Evolutionary conservation across 1,140 invertebrate species (phyloP).

Genomic region (Caligus rogercresseyi): DNA sequence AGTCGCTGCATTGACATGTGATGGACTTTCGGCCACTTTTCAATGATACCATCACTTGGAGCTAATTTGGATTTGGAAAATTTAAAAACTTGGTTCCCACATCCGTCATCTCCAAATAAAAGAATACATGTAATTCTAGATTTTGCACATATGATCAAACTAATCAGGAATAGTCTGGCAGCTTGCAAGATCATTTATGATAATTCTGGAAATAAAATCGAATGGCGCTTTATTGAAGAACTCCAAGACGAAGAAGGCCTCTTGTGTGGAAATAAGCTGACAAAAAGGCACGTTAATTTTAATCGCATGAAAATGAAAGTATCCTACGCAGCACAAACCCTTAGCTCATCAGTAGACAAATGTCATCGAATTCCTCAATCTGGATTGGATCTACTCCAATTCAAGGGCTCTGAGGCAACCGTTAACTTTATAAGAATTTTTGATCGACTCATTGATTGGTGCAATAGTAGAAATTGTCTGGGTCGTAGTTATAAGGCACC

Average conservation of each 20-base stretch:
- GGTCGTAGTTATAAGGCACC: slow-evolving; percentile 21
- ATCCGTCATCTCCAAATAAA: background rate
- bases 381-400: slow-evolving; percentile 13
- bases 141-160: background rate
- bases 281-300: slow-evolving; percentile 4
- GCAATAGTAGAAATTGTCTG: slow-evolving; percentile 19
- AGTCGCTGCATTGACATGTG: background rate
- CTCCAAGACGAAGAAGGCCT: slow-evolving; percentile 4
- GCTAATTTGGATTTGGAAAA: background rate
- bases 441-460: slow-evolving; percentile 20
- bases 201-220: background rate
- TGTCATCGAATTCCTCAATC: slow-evolving; percentile 8
- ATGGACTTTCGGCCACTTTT: background rate
- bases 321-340: slow-evolving; percentile 5
- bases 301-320: slow-evolving; percentile 12
- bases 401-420: slow-evolving; percentile 9
- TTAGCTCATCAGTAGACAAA: background rate
- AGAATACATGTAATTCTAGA: slow-evolving; percentile 4
- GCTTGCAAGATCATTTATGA: background rate
- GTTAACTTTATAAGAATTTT: slow-evolving; percentile 12
- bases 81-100: background rate
- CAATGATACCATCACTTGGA: background rate
- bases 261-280: background rate
- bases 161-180: slow-evolving; percentile 4
- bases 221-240: background rate